Evolutionary conservation across 2,797 vertebrate genomes (phyloP), one percentile per base, ranked within the genome.

Genomic region (Hemitrygon akajei): DNA sequence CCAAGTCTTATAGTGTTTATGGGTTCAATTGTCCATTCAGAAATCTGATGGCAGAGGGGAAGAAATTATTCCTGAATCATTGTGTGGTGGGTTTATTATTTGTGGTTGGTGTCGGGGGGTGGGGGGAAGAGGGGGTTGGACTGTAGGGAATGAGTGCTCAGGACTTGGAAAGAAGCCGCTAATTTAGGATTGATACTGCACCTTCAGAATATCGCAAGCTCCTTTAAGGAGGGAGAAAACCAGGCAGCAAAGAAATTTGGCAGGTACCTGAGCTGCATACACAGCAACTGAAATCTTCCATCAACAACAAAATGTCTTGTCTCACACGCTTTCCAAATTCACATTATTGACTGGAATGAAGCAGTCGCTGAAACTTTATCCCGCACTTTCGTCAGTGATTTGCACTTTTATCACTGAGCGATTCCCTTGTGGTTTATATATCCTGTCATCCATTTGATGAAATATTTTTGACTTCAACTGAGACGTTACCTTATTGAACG

Each of bases 351-450:
- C 60, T n/a, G 60, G 11, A 89, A 69, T 22, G n/a, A 34, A 34
- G n/a, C 60, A 37, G 60, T 60, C 18, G 2, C 60, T 89, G 86
- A 89, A 69, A 89, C 66, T 69, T 69, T n/a, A 89, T 69, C 86
- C 63, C 37, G n/a, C 18, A 16, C 86, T 89, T 37, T 11, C 25
- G n/a, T 89, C 86, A 34, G 86, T 37, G 7, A 89, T 66, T 89
- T 89, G n/a, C 60, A 20, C n/a, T 89, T n/a, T 89, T 89, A 89
- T 89, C 86, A 66, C 86, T 10, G 18, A 89, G 86, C 3, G 63
- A 69, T 89, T 89, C 66, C 30, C 63, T 69, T n/a, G 18, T 34
- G n/a, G 1, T 0, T 22, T 69, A 66, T 66, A 66, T 37, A 89
- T 30, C 16, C 63, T 89, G 60, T 66, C 86, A 69, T 40, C 86